phyloP scores from a whole-genome alignment of 1,140 invertebrate genomes.

The Arion vulgaris region DNA sequence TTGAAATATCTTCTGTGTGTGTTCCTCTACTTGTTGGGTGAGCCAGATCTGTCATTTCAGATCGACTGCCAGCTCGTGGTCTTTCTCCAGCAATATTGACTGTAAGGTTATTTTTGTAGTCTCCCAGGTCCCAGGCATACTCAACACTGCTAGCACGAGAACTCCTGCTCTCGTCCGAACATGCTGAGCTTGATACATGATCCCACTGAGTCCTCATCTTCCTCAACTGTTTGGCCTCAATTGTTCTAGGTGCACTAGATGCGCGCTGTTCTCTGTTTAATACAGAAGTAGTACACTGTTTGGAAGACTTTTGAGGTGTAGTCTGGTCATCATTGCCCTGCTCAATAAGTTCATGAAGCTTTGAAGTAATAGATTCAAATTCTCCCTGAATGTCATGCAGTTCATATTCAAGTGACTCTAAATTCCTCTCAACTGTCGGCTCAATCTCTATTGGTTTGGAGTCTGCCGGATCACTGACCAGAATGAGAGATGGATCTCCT shows the following conservation, averaged over 20 bases:
- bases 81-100: constrained; percentile 13
- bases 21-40: constrained; percentile 1
- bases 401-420: constrained; percentile 63
- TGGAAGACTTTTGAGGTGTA: constrained; percentile 29
- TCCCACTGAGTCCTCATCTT: constrained; percentile 45
- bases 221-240: not conserved
- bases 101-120: constrained; percentile 21
- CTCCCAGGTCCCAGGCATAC: constrained; percentile 54
- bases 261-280: constrained; percentile 5
- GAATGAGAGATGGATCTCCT: constrained; percentile 27
- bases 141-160: constrained; percentile 52
- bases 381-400: constrained; percentile 63
- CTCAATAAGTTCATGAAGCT: constrained; percentile 54
- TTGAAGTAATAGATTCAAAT: constrained; percentile 60
- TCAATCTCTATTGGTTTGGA: constrained; percentile 41
- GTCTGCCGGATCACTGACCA: constrained; percentile 34
- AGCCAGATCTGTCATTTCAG: not conserved
- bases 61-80: constrained; percentile 17
- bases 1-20: not conserved
- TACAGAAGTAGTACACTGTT: not conserved
- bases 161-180: constrained; percentile 42
- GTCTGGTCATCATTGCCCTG: constrained; percentile 31
- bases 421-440: constrained; percentile 44
- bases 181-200: constrained; percentile 38
- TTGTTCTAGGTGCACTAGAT: not conserved